phyloP scores from a whole-genome alignment of 2,797 vertebrate species.

The Pseudochirops corinnae region DNA sequence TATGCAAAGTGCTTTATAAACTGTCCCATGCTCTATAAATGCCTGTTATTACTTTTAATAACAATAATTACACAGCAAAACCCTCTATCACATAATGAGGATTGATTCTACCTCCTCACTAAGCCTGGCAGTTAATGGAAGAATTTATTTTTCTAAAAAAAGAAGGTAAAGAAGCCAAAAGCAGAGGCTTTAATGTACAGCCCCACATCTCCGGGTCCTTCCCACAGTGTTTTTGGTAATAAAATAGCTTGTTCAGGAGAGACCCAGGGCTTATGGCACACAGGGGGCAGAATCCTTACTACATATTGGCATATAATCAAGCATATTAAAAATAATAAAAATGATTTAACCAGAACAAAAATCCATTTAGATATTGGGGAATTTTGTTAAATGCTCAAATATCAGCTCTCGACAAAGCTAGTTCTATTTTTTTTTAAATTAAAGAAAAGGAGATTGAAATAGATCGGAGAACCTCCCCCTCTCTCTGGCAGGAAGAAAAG shows the following conservation, averaged over 20 bases:
- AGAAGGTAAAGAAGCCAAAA: background rate
- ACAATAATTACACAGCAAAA: constrained; percentile 2
- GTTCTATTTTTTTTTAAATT: constrained; percentile 6
- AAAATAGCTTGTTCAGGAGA: constrained; percentile 2
- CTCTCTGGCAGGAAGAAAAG: constrained; percentile 67
- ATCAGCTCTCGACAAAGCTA: background rate
- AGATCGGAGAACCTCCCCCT: constrained; percentile 71
- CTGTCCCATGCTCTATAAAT: background rate
- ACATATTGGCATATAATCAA: constrained; percentile 48
- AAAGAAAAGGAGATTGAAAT: constrained; percentile 71
- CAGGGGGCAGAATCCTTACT: constrained; percentile 23
- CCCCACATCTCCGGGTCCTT: background rate
- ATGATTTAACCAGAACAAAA: constrained; percentile 56
- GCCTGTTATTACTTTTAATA: constrained; percentile 3
- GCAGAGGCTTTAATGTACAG: background rate
- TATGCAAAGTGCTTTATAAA: background rate
- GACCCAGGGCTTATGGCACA: background rate
- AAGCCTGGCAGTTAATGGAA: background rate
- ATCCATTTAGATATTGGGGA: constrained; percentile 52
- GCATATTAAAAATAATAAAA: constrained; percentile 62
- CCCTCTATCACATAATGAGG: background rate
- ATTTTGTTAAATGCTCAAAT: background rate
- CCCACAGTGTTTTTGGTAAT: background rate
- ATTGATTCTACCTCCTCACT: background rate
- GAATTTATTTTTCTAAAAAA: background rate